phyloP scores from a whole-genome alignment of 2,113 vertebrate species.

The Amphiprion percula region DNA sequence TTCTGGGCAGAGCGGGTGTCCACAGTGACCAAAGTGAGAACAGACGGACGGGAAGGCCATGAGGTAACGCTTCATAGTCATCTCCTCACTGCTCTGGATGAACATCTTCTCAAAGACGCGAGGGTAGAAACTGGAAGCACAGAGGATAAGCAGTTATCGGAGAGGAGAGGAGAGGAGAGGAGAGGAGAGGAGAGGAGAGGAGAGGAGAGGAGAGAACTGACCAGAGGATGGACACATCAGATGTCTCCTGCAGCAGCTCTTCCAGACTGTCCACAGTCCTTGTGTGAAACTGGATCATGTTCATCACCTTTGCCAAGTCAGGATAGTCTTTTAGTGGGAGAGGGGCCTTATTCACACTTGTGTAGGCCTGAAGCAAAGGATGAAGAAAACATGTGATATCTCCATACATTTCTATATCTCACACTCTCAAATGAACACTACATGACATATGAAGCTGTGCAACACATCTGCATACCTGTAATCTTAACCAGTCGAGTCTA shows the following conservation, averaged over 20 bases:
- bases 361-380: slow-evolving; percentile 85
- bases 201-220: slow-evolving; percentile 67
- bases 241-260: slow-evolving; percentile 87
- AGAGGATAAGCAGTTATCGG: not conserved
- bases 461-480: slow-evolving; percentile 86
- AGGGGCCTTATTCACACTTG: slow-evolving; percentile 90
- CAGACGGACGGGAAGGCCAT: slow-evolving; percentile 90
- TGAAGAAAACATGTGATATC: not conserved
- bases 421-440: not conserved
- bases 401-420: not conserved
- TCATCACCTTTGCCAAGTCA: slow-evolving; percentile 91
- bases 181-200: not conserved
- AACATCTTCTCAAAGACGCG: slow-evolving; percentile 93
- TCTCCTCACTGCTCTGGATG: slow-evolving; percentile 85
- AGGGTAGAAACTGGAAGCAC: slow-evolving; percentile 84
- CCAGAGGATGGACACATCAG: slow-evolving; percentile 90
- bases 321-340: slow-evolving; percentile 87
- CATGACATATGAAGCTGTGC: not conserved
- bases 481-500: slow-evolving; percentile 93
- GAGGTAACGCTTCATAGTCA: slow-evolving; percentile 86
- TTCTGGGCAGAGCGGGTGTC: slow-evolving; percentile 91
- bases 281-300: slow-evolving; percentile 93
- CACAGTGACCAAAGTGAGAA: slow-evolving; percentile 86
- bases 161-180: not conserved
- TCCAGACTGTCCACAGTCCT: slow-evolving; percentile 89